Evolutionary conservation across 2,113 vertebrate genomes (phyloP).

Genomic region (Psettodes erumei): DNA sequence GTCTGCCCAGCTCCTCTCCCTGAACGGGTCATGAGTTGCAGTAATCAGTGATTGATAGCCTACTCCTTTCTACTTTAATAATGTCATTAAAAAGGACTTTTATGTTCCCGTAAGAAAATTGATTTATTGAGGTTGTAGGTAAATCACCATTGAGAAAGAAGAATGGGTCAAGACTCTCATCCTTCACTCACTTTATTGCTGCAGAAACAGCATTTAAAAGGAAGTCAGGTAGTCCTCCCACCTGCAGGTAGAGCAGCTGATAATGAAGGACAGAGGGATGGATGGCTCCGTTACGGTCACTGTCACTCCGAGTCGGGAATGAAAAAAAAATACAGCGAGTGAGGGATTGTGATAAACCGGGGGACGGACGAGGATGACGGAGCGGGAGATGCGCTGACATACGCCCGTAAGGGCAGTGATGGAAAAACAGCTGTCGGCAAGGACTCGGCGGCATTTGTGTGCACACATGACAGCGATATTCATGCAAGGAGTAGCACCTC

Average conservation of each 20-base stretch:
- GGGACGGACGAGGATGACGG: constrained; percentile 7
- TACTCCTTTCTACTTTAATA: constrained; percentile 3
- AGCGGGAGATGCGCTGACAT: constrained; percentile 15
- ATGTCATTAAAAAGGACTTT: constrained; percentile 23
- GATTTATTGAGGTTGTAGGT: constrained; percentile 14
- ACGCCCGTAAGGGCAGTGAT: constrained; percentile 23
- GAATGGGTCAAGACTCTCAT: constrained; percentile 12
- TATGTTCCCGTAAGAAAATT: constrained; percentile 15
- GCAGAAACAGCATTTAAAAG: constrained; percentile 24
- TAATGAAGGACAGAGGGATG: constrained; percentile 40
- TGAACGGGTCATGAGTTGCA: neutral
- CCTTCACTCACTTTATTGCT: constrained; percentile 12
- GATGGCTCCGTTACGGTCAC: constrained; percentile 23
- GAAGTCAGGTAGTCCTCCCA: constrained; percentile 18
- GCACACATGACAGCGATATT: constrained; percentile 30
- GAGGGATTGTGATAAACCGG: constrained; percentile 1
- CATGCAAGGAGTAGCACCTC: constrained; percentile 24
- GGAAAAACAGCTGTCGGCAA: constrained; percentile 42
- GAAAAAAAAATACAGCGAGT: constrained; percentile 9
- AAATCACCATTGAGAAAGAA: constrained; percentile 9
- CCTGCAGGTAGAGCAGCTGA: constrained; percentile 19
- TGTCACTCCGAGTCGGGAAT: constrained; percentile 3
- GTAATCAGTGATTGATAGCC: constrained; percentile 21
- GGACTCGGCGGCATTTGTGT: constrained; percentile 19
- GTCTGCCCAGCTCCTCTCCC: neutral